These are phyloP conservation scores for Lobophora halterata DNA, from an alignment of 2,888 invertebrate genomes.

Conservation along the genomic window DNA sequence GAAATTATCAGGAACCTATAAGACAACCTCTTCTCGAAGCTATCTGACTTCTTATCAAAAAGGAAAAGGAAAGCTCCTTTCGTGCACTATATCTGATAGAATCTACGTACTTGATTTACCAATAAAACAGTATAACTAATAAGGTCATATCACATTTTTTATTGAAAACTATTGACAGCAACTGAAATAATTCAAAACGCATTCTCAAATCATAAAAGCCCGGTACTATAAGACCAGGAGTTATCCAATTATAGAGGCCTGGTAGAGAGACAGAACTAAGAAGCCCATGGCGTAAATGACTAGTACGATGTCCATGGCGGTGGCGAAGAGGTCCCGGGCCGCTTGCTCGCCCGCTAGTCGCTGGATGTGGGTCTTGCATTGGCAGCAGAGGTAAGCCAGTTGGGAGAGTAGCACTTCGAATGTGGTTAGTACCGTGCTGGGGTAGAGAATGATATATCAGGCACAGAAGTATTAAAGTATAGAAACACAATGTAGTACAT, in stretches of 20 bases:
- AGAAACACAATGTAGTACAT: no score
- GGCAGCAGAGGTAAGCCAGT: slow-evolving; percentile 32
- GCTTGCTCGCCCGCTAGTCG: slow-evolving; percentile 42
- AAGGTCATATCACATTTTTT: slow-evolving; percentile 9
- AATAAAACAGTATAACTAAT: neutral
- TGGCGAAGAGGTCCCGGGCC: slow-evolving; percentile 52
- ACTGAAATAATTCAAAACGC: no score
- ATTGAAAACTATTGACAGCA: slow-evolving; percentile 7
- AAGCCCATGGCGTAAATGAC: slow-evolving; percentile 63
- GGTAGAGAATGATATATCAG: neutral
- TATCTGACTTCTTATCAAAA: no score
- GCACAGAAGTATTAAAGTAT: no score
- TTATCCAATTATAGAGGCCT: slow-evolving; percentile 35
- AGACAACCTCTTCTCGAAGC: no score
- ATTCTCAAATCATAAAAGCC: no score
- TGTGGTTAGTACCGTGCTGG: slow-evolving; percentile 44
- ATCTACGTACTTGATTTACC: no score
- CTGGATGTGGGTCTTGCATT: slow-evolving; percentile 35
- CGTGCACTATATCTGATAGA: no score
- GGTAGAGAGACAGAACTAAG: slow-evolving; percentile 58
- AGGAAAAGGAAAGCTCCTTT: no score
- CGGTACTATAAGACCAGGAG: neutral
- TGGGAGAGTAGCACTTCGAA: slow-evolving; percentile 42
- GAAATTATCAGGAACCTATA: no score
- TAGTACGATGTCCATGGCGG: slow-evolving; percentile 56